Evolutionary conservation across 2,797 vertebrate species (phyloP).

Genomic region (Enteromius thamalakanensis): DNA sequence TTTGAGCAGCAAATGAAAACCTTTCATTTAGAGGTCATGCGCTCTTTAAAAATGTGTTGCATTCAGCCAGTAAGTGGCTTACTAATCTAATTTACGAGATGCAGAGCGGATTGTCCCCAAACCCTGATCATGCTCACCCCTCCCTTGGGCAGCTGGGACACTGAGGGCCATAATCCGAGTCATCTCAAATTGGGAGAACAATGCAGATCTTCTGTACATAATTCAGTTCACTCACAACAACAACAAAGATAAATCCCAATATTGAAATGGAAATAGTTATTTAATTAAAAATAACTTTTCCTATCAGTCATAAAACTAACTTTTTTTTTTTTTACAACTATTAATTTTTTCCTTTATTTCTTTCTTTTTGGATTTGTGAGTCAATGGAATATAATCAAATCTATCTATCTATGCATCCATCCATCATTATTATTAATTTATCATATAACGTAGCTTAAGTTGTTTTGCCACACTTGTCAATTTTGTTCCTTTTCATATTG

Average conservation of each 20-base stretch:
- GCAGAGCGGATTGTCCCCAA: neutral
- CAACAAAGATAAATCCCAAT: neutral
- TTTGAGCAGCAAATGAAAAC: slow-evolving; percentile 61
- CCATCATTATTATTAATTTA: neutral
- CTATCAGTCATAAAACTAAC: neutral
- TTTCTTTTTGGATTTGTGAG: neutral
- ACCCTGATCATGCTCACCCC: neutral
- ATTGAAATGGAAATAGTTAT: neutral
- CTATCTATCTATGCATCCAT: too few species aligned
- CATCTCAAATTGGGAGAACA: neutral
- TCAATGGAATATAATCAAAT: neutral
- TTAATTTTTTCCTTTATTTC: neutral
- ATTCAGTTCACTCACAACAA: neutral
- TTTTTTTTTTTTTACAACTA: too few species aligned
- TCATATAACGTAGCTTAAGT: too few species aligned
- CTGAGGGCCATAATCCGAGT: neutral
- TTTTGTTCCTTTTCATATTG: neutral
- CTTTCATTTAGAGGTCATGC: slow-evolving; percentile 70
- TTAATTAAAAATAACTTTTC: neutral
- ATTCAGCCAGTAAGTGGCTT: slow-evolving; percentile 67
- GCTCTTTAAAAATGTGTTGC: slow-evolving; percentile 68
- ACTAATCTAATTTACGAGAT: slow-evolving; percentile 69
- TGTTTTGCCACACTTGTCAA: neutral
- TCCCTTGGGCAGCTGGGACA: neutral
- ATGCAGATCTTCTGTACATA: neutral